Evolutionary conservation across 2,888 invertebrate species (phyloP).

Genomic region (Elgonia sp.): DNA sequence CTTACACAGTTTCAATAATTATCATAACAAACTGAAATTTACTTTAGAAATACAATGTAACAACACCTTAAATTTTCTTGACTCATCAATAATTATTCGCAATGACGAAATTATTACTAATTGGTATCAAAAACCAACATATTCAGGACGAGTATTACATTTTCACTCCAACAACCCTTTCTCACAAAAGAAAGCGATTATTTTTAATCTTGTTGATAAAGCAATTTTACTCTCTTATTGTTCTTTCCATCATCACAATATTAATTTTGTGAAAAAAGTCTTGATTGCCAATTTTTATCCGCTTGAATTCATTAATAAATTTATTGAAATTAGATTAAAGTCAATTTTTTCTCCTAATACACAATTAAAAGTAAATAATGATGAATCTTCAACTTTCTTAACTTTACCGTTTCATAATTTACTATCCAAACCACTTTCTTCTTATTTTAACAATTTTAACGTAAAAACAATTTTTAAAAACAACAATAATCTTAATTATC

Average conservation of each 20-base stretch:
- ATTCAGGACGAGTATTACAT: constrained; percentile 2
- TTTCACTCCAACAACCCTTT: neutral
- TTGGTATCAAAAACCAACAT: too few species aligned
- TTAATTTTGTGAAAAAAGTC: neutral
- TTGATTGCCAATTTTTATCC: neutral
- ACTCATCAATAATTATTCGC: neutral
- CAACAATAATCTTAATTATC: neutral
- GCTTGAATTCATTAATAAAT: neutral
- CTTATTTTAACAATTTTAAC: neutral
- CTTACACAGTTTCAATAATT: neutral
- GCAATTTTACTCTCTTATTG: neutral
- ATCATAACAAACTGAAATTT: neutral
- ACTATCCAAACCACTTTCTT: neutral
- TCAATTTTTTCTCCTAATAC: too few species aligned
- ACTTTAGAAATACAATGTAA: neutral
- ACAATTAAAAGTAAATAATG: too few species aligned
- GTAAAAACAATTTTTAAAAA: neutral
- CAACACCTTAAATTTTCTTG: neutral
- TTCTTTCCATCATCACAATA: neutral
- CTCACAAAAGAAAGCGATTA: neutral
- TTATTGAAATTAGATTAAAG: neutral
- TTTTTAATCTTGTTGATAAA: constrained; percentile 4
- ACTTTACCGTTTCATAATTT: neutral
- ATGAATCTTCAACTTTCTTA: neutral
- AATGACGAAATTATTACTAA: neutral